phyloP scores from a whole-genome alignment of 2,888 invertebrate genomes.

The Melikaiella ostensackeni region DNA sequence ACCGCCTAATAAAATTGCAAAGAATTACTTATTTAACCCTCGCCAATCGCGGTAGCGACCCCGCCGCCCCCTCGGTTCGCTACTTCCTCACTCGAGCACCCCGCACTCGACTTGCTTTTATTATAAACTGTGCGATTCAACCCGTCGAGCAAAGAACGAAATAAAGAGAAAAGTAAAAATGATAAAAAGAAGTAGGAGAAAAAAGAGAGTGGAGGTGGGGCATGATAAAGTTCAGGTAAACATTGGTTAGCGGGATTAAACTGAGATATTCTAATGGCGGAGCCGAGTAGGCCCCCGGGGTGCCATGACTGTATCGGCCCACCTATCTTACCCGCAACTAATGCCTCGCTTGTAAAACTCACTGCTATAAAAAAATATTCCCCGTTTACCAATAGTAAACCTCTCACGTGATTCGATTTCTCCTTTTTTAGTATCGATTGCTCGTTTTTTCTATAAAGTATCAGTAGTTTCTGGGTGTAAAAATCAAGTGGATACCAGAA shows the following conservation, averaged over 20 bases:
- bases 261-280: constrained; percentile 74
- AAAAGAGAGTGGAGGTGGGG: constrained; percentile 41
- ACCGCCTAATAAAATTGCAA: constrained; percentile 70
- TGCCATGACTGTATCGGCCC: constrained; percentile 66
- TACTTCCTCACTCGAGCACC: constrained; percentile 43
- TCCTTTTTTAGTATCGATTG: constrained; percentile 16
- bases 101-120: constrained; percentile 34
- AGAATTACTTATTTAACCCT: constrained; percentile 71
- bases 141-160: background rate
- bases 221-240: constrained; percentile 66
- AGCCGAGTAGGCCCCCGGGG: constrained; percentile 70
- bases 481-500: background rate
- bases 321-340: constrained; percentile 69
- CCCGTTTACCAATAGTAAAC: constrained; percentile 62
- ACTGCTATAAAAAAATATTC: constrained; percentile 64
- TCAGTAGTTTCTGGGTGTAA: background rate
- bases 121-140: background rate
- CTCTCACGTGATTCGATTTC: constrained; percentile 16
- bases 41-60: constrained; percentile 50
- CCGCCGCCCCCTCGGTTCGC: background rate
- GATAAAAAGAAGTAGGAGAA: constrained; percentile 71
- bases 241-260: constrained; percentile 67
- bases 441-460: background rate
- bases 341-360: constrained; percentile 64
- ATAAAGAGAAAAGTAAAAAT: constrained; percentile 53